These are phyloP conservation scores for Thunnus maccoyii DNA, from an alignment of 2,113 vertebrate species.

Conservation along the genomic window DNA sequence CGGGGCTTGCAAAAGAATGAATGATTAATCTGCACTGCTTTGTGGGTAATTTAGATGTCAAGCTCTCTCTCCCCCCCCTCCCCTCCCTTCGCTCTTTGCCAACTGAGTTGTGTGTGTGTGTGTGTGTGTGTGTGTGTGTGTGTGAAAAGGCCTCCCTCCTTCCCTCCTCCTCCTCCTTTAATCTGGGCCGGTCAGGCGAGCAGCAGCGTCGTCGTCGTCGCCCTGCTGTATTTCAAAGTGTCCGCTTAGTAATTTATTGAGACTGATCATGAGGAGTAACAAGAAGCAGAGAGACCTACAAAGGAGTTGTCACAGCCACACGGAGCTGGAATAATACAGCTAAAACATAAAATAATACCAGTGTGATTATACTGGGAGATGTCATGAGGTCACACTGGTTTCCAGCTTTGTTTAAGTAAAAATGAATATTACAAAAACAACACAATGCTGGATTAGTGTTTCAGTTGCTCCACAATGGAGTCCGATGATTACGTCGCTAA, in stretches of 20 bases:
- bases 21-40: constrained; percentile 74
- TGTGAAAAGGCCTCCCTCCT: constrained; percentile 35
- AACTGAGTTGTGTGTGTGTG: constrained; percentile 32
- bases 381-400: background rate
- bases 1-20: constrained; percentile 63
- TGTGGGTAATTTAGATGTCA: constrained; percentile 78
- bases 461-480: background rate
- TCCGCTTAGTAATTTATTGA: constrained; percentile 55
- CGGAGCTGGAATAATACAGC: background rate
- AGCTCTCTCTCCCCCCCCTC: constrained; percentile 29
- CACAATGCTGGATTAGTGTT: background rate
- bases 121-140: background rate
- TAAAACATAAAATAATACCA: constrained; percentile 1
- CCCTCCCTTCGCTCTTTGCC: constrained; percentile 32
- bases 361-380: constrained; percentile 22
- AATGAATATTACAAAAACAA: background rate
- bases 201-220: background rate
- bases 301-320: background rate
- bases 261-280: constrained; percentile 35
- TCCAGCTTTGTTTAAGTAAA: constrained; percentile 39
- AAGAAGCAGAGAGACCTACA: constrained; percentile 53
- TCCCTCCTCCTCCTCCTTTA: constrained; percentile 27
- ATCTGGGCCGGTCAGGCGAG: constrained; percentile 41
- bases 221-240: constrained; percentile 54
- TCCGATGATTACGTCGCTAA: background rate